Percentiles rank a stretch among this genome's conserved stretches.
Evolutionary conservation across 1,140 invertebrate species (phyloP).

Genomic region (Sarcophaga bullata): DNA sequence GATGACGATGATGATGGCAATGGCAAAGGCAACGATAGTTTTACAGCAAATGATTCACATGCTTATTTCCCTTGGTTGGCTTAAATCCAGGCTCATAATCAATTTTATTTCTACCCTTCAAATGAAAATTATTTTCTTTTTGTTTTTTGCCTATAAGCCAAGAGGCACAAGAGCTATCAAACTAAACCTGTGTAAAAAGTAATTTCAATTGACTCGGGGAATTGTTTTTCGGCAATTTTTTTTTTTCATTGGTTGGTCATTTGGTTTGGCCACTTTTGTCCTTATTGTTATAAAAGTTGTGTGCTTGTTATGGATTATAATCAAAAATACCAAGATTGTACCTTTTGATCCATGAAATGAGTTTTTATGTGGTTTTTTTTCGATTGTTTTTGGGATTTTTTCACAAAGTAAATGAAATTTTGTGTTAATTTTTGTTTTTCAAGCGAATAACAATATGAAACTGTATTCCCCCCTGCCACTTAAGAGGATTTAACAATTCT

Average conservation of each 20-base stretch:
- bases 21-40: too few species aligned
- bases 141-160: neutral
- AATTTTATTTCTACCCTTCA: constrained; percentile 14
- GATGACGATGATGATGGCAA: neutral
- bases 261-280: too few species aligned
- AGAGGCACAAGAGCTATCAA: neutral
- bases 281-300: too few species aligned
- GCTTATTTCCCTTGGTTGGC: neutral
- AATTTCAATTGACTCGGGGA: too few species aligned
- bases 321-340: constrained; percentile 24
- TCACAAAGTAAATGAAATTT: neutral
- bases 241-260: neutral
- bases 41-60: constrained; percentile 21
- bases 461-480: neutral
- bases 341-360: constrained; percentile 40
- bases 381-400: neutral
- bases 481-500: neutral
- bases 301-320: too few species aligned
- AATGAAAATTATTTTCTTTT: constrained; percentile 14
- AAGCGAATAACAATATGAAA: neutral
- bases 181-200: too few species aligned
- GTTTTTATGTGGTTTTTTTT: constrained; percentile 31
- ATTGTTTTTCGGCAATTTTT: neutral
- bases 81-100: constrained; percentile 17
- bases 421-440: neutral